Conservation (phyloP, 1,140 invertebrate genomes). For the Drosophila kikkawai region DNA sequence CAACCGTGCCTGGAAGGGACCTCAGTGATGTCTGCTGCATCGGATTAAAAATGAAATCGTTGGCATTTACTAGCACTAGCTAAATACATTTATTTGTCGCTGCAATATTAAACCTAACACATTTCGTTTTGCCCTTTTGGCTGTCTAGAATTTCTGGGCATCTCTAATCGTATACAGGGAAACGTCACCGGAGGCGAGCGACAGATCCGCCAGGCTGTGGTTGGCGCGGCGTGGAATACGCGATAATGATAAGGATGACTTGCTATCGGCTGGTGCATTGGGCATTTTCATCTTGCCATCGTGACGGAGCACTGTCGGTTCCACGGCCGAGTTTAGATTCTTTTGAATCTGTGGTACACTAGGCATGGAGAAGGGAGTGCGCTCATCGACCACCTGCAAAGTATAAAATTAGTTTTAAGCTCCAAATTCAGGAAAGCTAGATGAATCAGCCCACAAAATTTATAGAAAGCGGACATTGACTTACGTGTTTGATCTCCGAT, state of each 20-base stretch:
- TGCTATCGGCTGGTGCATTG: background rate
- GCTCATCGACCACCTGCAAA: slow-evolving; percentile 75
- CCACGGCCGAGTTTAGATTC: slow-evolving; percentile 68
- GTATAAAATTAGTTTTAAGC: background rate
- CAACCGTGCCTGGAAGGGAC: slow-evolving; percentile 88
- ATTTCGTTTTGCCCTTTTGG: slow-evolving; percentile 1
- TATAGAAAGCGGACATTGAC: background rate
- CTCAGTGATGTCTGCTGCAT: background rate
- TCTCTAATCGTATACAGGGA: slow-evolving; percentile 82
- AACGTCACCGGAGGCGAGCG: slow-evolving; percentile 80
- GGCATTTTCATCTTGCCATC: slow-evolving; percentile 78
- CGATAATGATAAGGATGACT: slow-evolving; percentile 12
- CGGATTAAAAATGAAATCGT: slow-evolving; percentile 40
- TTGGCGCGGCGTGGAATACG: slow-evolving; percentile 60
- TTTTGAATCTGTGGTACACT: slow-evolving; percentile 76
- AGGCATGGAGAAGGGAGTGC: slow-evolving; percentile 74
- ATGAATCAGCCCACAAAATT: background rate
- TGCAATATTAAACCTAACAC: slow-evolving; percentile 19
- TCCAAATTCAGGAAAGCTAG: background rate
- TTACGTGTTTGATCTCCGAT: slow-evolving; percentile 75
- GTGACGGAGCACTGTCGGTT: slow-evolving; percentile 74
- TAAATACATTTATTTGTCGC: slow-evolving; percentile 48
- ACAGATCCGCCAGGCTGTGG: slow-evolving; percentile 84
- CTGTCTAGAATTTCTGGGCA: slow-evolving; percentile 75
- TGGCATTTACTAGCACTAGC: slow-evolving; percentile 76